These are phyloP conservation scores for Elegia similella DNA, from an alignment of 2,888 invertebrate genomes.

Conservation along the genomic window DNA sequence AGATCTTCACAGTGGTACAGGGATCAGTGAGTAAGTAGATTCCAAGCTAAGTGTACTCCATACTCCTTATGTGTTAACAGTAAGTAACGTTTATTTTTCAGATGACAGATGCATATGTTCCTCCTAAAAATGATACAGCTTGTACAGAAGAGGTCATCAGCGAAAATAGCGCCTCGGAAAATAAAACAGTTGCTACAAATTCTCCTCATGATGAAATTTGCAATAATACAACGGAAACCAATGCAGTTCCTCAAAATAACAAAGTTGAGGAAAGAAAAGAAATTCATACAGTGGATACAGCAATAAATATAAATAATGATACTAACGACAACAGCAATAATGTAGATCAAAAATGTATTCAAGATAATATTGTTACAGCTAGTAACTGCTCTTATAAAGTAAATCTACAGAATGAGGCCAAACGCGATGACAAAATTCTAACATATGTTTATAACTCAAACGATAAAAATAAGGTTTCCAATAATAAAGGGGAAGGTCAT, in stretches of 20 bases:
- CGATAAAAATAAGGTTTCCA: slow-evolving; percentile 30
- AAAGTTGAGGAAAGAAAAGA: background rate
- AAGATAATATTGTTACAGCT: slow-evolving; percentile 9
- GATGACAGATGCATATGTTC: slow-evolving; percentile 55
- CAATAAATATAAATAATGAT: background rate
- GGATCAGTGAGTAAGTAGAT: slow-evolving; percentile 8
- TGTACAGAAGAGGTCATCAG: slow-evolving; percentile 7
- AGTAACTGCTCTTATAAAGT: slow-evolving; percentile 21
- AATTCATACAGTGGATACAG: background rate
- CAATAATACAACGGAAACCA: background rate
- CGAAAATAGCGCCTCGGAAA: background rate
- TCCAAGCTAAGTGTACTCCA: background rate
- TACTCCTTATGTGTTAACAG: background rate
- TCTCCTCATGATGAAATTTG: background rate
- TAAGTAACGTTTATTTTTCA: slow-evolving; percentile 36
- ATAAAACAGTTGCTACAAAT: slow-evolving; percentile 13
- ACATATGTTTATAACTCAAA: slow-evolving; percentile 59
- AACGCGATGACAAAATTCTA: slow-evolving; percentile 43
- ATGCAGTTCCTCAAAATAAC: background rate
- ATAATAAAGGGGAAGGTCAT: slow-evolving; percentile 35
- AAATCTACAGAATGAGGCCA: slow-evolving; percentile 29
- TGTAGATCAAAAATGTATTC: slow-evolving; percentile 8
- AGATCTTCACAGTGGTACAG: background rate
- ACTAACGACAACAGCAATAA: background rate
- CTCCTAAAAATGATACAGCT: slow-evolving; percentile 30